Evolutionary conservation across 2,888 invertebrate species (phyloP).

Genomic region (Dynastes hyllus): DNA sequence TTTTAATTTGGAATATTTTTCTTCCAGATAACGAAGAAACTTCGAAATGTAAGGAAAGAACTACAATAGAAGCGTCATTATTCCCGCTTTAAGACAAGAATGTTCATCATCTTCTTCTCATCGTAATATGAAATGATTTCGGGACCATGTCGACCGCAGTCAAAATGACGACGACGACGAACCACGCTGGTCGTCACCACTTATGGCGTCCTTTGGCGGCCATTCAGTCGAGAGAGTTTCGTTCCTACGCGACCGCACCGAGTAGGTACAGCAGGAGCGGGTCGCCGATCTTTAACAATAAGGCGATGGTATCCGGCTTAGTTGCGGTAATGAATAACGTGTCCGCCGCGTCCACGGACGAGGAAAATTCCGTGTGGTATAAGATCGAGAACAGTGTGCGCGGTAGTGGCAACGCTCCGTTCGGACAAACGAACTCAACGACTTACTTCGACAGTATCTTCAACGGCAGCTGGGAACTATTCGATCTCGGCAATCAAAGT

Average conservation of each 20-base stretch:
- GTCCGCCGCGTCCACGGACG: constrained; percentile 49
- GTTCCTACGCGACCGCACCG: constrained; percentile 53
- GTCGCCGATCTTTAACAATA: constrained; percentile 41
- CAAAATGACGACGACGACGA: constrained; percentile 55
- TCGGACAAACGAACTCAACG: constrained; percentile 51
- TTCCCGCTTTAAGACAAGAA: not conserved
- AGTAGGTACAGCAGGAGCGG: constrained; percentile 28
- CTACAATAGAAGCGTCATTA: not conserved
- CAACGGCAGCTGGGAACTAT: constrained; percentile 42
- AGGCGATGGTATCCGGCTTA: constrained; percentile 50
- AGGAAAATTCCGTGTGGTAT: constrained; percentile 64
- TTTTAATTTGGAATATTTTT: no score
- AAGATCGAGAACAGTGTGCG: constrained; percentile 57
- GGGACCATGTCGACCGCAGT: constrained; percentile 22
- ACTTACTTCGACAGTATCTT: constrained; percentile 50
- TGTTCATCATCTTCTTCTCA: not conserved
- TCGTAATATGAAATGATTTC: constrained; percentile 32
- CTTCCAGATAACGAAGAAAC: constrained; percentile 18
- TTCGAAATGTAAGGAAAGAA: constrained; percentile 2
- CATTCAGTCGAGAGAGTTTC: constrained; percentile 60
- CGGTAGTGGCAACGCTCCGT: constrained; percentile 48
- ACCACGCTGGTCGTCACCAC: constrained; percentile 61
- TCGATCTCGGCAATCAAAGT: constrained; percentile 49
- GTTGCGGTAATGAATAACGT: constrained; percentile 48
- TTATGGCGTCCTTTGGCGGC: constrained; percentile 64